These are phyloP conservation scores for Neoitamus cyanurus DNA, from an alignment of 2,888 invertebrate species.

Conservation along the genomic window DNA sequence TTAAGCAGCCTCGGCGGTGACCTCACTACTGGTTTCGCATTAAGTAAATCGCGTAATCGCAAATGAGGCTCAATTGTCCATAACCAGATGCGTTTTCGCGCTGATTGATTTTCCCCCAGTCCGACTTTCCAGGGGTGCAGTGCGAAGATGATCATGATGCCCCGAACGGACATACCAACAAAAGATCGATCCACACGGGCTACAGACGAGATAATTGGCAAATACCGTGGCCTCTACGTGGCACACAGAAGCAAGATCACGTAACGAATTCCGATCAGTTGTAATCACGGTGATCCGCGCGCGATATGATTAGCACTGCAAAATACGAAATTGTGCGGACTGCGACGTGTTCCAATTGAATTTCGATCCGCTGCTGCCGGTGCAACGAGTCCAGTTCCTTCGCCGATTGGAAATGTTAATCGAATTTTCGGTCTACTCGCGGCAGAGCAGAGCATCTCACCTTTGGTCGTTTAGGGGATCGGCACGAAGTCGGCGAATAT, in stretches of 20 bases:
- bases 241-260: conserved; percentile 45
- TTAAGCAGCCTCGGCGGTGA: conserved; percentile 62
- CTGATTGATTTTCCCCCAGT: conserved; percentile 27
- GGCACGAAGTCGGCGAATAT: not conserved
- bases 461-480: not conserved
- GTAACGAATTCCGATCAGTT: conserved; percentile 43
- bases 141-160: not conserved
- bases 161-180: not conserved
- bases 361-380: conserved; percentile 14
- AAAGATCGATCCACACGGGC: not conserved
- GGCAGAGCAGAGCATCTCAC: not conserved
- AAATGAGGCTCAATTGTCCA: conserved; percentile 44
- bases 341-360: conserved; percentile 33
- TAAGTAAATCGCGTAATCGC: conserved; percentile 41
- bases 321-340: conserved; percentile 13
- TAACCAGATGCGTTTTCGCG: conserved; percentile 42
- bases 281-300: conserved; percentile 42
- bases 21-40: conserved; percentile 64
- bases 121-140: not conserved
- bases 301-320: conserved; percentile 35
- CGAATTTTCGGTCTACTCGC: conserved; percentile 4
- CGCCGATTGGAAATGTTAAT: conserved; percentile 29
- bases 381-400: not conserved
- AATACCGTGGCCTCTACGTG: not conserved
- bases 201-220: conserved; percentile 35